Conservation (phyloP, 2,888 invertebrate genomes). For the Zaprionus bogoriensis region DNA sequence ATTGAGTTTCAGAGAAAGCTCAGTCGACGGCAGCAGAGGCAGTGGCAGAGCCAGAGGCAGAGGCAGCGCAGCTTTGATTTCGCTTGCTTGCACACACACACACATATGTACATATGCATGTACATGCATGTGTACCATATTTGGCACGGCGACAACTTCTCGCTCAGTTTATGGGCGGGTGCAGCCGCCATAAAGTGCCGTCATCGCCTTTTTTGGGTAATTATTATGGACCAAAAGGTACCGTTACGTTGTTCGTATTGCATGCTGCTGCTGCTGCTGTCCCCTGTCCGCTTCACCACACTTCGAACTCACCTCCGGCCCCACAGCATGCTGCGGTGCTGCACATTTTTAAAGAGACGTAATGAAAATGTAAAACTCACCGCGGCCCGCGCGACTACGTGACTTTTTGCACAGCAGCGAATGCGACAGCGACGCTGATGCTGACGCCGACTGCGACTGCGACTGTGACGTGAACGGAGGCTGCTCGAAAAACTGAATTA, state of each 20-base stretch:
- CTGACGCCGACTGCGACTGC: slow-evolving; percentile 29
- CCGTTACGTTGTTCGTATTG: slow-evolving; percentile 28
- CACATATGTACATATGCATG: not conserved
- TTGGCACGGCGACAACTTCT: slow-evolving; percentile 12
- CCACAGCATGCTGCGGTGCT: slow-evolving; percentile 1
- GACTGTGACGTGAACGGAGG: no score
- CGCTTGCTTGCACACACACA: slow-evolving; percentile 8
- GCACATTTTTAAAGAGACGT: slow-evolving; percentile 54
- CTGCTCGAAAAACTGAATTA: slow-evolving; percentile 43
- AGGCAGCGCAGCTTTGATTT: slow-evolving; percentile 31
- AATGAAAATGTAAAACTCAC: slow-evolving; percentile 59
- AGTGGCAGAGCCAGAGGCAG: not conserved
- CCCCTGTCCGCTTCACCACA: not conserved
- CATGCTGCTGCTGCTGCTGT: slow-evolving; percentile 13
- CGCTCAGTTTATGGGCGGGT: slow-evolving; percentile 31
- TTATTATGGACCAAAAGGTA: slow-evolving; percentile 49
- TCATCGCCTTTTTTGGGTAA: slow-evolving; percentile 57
- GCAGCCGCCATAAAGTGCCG: slow-evolving; percentile 41
- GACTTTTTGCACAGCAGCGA: slow-evolving; percentile 62
- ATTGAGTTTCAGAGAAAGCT: slow-evolving; percentile 58
- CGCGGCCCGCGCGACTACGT: slow-evolving; percentile 49
- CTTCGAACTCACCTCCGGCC: not conserved
- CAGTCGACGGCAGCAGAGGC: not conserved
- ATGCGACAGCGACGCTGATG: slow-evolving; percentile 9
- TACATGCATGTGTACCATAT: no score